Percentiles rank a stretch among this genome's conserved stretches.
These are phyloP conservation scores for Hozukius guyotensis DNA, from an alignment of 2,797 vertebrate species.

Conservation along the genomic window DNA sequence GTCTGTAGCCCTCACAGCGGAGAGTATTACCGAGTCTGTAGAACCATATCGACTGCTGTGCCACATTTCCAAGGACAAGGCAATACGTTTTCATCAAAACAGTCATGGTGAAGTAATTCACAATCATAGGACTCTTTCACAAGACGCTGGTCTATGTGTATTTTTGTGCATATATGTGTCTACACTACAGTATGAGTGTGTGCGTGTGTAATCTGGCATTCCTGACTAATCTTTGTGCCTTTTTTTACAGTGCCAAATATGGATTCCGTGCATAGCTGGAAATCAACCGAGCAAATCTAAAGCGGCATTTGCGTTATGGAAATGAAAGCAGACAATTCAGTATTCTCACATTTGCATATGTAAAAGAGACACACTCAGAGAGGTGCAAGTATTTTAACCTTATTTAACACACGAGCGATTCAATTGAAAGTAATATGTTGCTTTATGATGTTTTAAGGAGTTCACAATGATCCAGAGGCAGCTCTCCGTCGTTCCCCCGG, in stretches of 20 bases:
- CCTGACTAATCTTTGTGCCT: constrained; percentile 46
- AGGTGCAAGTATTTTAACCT: constrained; percentile 71
- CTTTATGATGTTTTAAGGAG: constrained; percentile 57
- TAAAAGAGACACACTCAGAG: constrained; percentile 57
- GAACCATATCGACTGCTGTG: constrained; percentile 68
- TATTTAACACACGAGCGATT: constrained; percentile 53
- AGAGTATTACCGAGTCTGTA: constrained; percentile 55
- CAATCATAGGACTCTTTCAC: constrained; percentile 61
- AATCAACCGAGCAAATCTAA: constrained; percentile 70
- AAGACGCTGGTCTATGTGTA: constrained; percentile 35
- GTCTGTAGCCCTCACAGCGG: constrained; percentile 48
- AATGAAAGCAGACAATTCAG: constrained; percentile 66
- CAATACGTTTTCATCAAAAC: constrained; percentile 71
- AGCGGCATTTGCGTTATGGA: constrained; percentile 68
- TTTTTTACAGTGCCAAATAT: constrained; percentile 59
- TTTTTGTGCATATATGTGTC: background rate
- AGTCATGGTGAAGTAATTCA: constrained; percentile 65
- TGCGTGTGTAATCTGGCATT: constrained; percentile 39
- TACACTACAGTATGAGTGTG: background rate
- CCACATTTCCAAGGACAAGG: constrained; percentile 72
- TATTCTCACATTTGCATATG: constrained; percentile 70
- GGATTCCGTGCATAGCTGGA: constrained; percentile 66
- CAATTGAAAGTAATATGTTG: constrained; percentile 56
- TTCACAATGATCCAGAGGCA: constrained; percentile 27
- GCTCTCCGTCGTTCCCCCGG: constrained; percentile 27